phyloP scores from a whole-genome alignment of 1,140 invertebrate species.

The Drosophila baimaii region DNA sequence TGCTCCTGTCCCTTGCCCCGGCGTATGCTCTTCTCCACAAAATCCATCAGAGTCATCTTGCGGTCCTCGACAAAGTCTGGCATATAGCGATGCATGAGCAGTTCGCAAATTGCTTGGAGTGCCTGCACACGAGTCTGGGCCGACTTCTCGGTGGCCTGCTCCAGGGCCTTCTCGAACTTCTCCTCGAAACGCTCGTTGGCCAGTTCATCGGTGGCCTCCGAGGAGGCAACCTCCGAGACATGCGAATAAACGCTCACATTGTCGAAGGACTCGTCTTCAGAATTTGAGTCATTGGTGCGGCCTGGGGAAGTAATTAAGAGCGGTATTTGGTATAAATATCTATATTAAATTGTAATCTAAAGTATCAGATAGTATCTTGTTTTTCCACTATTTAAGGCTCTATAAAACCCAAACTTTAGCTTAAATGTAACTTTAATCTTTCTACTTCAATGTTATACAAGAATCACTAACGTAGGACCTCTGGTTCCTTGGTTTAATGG shows the following conservation, averaged over 20 bases:
- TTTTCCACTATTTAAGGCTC: neutral
- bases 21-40: slow-evolving; percentile 91
- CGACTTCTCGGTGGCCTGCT: slow-evolving; percentile 93
- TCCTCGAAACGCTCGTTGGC: slow-evolving; percentile 93
- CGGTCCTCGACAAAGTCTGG: slow-evolving; percentile 91
- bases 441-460: too few species aligned
- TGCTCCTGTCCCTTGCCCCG: slow-evolving; percentile 93
- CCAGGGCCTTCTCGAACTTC: slow-evolving; percentile 93
- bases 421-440: too few species aligned
- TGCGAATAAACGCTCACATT: slow-evolving; percentile 89
- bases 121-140: slow-evolving; percentile 91
- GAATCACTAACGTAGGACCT: too few species aligned
- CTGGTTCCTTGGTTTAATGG: too few species aligned
- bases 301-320: slow-evolving; percentile 38
- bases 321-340: slow-evolving; percentile 5
- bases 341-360: neutral
- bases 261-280: slow-evolving; percentile 90
- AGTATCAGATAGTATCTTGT: neutral
- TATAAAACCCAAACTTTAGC: neutral
- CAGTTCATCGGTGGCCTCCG: slow-evolving; percentile 86
- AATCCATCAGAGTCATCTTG: slow-evolving; percentile 92
- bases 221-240: slow-evolving; percentile 87
- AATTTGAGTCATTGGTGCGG: slow-evolving; percentile 84
- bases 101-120: slow-evolving; percentile 89
- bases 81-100: slow-evolving; percentile 92